These are phyloP conservation scores for Botia kubotai DNA, from an alignment of 2,797 vertebrate species.

Conservation along the genomic window DNA sequence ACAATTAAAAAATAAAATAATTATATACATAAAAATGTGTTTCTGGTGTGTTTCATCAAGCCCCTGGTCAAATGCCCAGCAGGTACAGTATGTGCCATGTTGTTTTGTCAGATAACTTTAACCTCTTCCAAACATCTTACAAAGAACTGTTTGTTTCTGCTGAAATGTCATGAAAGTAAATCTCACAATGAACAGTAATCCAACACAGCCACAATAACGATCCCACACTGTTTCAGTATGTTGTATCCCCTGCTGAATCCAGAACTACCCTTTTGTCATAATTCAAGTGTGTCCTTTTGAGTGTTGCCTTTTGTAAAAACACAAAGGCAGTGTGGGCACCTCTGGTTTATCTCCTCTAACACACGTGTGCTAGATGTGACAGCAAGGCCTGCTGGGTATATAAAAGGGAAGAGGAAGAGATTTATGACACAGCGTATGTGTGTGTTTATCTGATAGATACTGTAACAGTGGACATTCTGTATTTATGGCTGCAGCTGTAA, in stretches of 20 bases:
- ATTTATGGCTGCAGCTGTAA: slow-evolving; percentile 17
- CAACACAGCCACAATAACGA: background rate
- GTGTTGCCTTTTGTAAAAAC: slow-evolving; percentile 34
- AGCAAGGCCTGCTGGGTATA: slow-evolving; percentile 37
- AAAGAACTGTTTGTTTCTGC: background rate
- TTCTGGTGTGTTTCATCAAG: too few species aligned
- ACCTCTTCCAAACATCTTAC: background rate
- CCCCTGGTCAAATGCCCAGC: background rate
- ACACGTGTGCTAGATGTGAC: slow-evolving; percentile 39
- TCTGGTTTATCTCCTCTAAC: slow-evolving; percentile 53
- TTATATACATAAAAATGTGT: too few species aligned
- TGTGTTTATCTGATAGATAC: slow-evolving; percentile 47
- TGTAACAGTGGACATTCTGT: slow-evolving; percentile 37
- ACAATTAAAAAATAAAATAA: too few species aligned
- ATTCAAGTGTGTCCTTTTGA: slow-evolving; percentile 37
- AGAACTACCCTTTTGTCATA: slow-evolving; percentile 34
- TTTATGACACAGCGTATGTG: slow-evolving; percentile 24
- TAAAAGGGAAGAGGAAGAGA: slow-evolving; percentile 55
- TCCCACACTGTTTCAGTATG: slow-evolving; percentile 11
- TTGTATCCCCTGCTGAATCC: background rate
- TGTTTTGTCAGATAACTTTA: background rate
- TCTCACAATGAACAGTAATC: background rate
- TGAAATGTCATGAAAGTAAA: slow-evolving; percentile 22
- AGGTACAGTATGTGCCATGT: background rate
- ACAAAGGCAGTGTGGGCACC: slow-evolving; percentile 19